These are phyloP conservation scores for Aphidius gifuensis DNA, from an alignment of 1,140 invertebrate species.

Conservation along the genomic window DNA sequence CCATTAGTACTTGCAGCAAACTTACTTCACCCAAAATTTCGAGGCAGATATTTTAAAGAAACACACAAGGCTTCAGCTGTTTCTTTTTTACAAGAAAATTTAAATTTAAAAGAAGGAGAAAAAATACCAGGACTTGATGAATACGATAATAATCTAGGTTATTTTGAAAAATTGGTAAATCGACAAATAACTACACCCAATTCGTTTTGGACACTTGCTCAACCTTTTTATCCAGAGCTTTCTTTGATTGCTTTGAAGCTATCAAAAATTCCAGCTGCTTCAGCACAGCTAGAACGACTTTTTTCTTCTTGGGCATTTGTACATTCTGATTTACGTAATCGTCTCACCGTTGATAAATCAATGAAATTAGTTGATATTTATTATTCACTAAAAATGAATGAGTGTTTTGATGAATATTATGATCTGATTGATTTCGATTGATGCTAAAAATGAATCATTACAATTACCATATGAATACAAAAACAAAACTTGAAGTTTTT, in stretches of 20 bases:
- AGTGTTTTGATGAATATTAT: neutral
- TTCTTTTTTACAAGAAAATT: neutral
- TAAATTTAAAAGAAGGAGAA: neutral
- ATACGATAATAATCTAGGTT: neutral
- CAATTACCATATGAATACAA: too few relatives aligned
- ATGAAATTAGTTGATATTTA: conserved; percentile 16
- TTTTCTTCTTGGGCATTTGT: conserved; percentile 17
- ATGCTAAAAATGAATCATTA: too few relatives aligned
- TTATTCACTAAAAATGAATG: conserved; percentile 16
- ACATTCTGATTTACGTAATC: conserved; percentile 15
- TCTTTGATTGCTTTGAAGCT: conserved; percentile 6
- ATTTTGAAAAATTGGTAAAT: neutral
- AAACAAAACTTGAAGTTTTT: too few relatives aligned
- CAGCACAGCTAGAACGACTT: conserved; percentile 8
- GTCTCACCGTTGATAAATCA: conserved; percentile 11
- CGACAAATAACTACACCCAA: conserved; percentile 2
- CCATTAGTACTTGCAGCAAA: conserved; percentile 14
- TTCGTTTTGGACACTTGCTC: conserved; percentile 3
- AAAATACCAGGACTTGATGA: neutral
- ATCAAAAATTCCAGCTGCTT: conserved; percentile 10
- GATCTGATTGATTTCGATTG: neutral
- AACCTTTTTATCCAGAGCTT: neutral
- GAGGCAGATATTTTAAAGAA: conserved; percentile 3
- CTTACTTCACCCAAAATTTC: conserved; percentile 19
- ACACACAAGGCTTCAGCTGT: neutral